These are phyloP conservation scores for Numenius phaeopus DNA, from an alignment of 2,797 vertebrate species.

Conservation along the genomic window DNA sequence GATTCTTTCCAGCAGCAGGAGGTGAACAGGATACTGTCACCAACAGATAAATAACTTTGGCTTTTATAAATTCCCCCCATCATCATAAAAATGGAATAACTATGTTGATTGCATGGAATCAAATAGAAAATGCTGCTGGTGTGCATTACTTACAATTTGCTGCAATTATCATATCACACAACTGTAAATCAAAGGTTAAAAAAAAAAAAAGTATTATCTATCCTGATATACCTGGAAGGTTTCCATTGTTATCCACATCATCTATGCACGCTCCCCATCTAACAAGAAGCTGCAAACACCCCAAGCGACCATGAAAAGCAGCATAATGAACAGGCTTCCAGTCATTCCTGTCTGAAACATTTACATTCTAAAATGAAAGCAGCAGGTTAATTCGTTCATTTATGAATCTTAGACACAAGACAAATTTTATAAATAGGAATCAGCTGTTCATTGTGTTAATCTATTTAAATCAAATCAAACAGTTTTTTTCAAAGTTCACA, in stretches of 20 bases:
- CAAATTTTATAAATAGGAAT: neutral
- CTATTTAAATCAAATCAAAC: neutral
- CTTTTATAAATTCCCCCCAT: neutral
- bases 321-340: slow-evolving; percentile 85
- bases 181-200: neutral
- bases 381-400: slow-evolving; percentile 30
- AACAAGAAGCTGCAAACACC: slow-evolving; percentile 84
- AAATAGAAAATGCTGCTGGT: neutral
- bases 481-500: neutral
- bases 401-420: neutral
- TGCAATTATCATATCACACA: neutral
- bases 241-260: slow-evolving; percentile 81
- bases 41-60: neutral
- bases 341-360: slow-evolving; percentile 76
- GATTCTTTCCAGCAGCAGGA: neutral
- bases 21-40: neutral
- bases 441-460: neutral
- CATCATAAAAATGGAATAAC: neutral
- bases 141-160: neutral
- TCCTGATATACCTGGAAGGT: slow-evolving; percentile 80
- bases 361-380: slow-evolving; percentile 74
- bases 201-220: neutral
- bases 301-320: slow-evolving; percentile 84
- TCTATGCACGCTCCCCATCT: slow-evolving; percentile 80
- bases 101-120: neutral